These are phyloP conservation scores for Opisthograptis luteolata DNA, from an alignment of 2,888 invertebrate species.

Conservation along the genomic window DNA sequence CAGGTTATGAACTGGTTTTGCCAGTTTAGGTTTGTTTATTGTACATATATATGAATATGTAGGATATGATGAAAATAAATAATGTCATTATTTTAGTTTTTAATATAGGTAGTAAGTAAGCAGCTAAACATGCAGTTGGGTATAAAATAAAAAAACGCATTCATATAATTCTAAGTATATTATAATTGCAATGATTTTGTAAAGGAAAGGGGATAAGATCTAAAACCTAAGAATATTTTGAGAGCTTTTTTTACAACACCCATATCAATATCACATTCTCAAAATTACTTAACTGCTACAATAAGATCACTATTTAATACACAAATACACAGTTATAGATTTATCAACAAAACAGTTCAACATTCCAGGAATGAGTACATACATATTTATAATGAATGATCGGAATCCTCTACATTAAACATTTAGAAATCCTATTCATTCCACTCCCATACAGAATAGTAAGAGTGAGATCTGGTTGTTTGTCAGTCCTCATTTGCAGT, in stretches of 20 bases:
- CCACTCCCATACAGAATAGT: conserved; percentile 64
- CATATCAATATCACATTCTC: conserved; percentile 83
- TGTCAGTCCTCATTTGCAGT: conserved; percentile 81
- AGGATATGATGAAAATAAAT: too few relatives aligned
- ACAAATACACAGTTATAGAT: conserved; percentile 51
- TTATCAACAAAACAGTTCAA: conserved; percentile 65
- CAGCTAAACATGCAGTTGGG: not conserved
- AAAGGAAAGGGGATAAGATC: conserved; percentile 42
- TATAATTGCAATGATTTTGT: conserved; percentile 39
- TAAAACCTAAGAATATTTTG: conserved; percentile 67
- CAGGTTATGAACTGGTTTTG: too few relatives aligned
- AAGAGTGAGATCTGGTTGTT: conserved; percentile 56
- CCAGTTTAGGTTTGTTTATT: too few relatives aligned
- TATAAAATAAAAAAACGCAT: conserved; percentile 24
- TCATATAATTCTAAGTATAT: conserved; percentile 36
- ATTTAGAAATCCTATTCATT: conserved; percentile 36
- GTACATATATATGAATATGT: too few relatives aligned
- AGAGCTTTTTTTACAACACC: conserved; percentile 80
- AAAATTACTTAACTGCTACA: conserved; percentile 67
- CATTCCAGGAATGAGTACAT: conserved; percentile 69
- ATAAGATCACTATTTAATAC: conserved; percentile 77
- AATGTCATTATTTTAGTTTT: not conserved
- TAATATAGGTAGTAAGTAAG: too few relatives aligned
- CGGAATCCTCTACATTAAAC: conserved; percentile 35
- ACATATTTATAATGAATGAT: conserved; percentile 27